A percentile compares a stretch with the other conserved stretches of the same genome.
Evolutionary conservation across 2,888 invertebrate species (phyloP).

Genomic region (Macaria notata): DNA sequence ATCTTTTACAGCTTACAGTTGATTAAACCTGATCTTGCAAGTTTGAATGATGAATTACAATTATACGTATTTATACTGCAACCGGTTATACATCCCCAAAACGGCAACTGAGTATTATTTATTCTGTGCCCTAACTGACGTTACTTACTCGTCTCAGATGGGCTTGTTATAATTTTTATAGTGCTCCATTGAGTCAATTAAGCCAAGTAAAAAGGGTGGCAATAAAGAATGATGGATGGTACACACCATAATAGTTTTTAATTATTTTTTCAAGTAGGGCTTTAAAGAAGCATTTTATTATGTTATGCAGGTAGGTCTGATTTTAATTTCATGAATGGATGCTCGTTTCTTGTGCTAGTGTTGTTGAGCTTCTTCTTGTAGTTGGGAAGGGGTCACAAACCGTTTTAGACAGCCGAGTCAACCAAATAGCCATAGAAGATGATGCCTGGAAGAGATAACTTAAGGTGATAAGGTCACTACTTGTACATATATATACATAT

Average conservation of each 20-base stretch:
- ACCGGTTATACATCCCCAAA: conserved; percentile 13
- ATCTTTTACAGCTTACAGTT: too few species aligned
- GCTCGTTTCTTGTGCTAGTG: not conserved
- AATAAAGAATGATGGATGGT: conserved; percentile 71
- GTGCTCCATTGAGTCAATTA: conserved; percentile 71
- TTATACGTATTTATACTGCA: not conserved
- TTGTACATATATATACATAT: too few species aligned
- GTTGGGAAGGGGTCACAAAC: too few species aligned
- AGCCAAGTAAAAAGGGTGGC: conserved; percentile 57
- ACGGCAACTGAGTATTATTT: not conserved
- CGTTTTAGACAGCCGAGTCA: too few species aligned
- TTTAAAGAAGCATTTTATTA: conserved; percentile 18
- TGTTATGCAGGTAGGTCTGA: conserved; percentile 15
- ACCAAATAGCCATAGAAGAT: too few species aligned
- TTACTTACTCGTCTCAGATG: conserved; percentile 23
- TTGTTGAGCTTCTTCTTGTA: not conserved
- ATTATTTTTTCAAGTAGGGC: conserved; percentile 65
- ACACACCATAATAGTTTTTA: conserved; percentile 67
- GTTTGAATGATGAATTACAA: too few species aligned
- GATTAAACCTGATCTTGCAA: too few species aligned
- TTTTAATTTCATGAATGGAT: conserved; percentile 12
- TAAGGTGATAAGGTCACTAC: too few species aligned
- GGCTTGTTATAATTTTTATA: conserved; percentile 67
- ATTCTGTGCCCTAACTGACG: not conserved
- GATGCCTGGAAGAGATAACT: too few species aligned